phyloP scores from a whole-genome alignment of 2,113 vertebrate genomes.

The Pristiophorus japonicus region DNA sequence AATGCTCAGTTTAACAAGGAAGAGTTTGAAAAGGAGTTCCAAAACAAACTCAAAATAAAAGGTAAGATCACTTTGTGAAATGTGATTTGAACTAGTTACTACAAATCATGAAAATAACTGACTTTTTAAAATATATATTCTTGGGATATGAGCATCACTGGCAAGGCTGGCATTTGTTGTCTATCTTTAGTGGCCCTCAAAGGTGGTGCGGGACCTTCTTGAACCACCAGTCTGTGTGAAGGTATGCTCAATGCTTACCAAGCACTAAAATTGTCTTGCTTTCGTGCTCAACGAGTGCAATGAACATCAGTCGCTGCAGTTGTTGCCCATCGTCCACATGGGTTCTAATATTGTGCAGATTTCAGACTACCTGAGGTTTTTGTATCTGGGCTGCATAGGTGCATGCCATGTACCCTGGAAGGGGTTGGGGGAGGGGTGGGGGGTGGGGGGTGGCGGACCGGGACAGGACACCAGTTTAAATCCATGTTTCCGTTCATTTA shows the following conservation, averaged over 20 bases:
- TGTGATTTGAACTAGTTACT: background rate
- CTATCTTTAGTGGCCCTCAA: background rate
- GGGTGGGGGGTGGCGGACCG: too few species aligned
- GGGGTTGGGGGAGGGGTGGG: too few species aligned
- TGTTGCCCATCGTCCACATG: background rate
- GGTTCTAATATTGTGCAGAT: background rate
- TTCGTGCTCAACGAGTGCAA: background rate
- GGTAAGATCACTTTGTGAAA: constrained; percentile 58
- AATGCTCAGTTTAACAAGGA: constrained; percentile 93
- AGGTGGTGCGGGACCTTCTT: background rate
- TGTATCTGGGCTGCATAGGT: background rate
- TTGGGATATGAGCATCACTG: background rate
- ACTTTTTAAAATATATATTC: background rate
- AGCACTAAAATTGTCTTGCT: background rate
- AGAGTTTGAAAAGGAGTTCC: constrained; percentile 75
- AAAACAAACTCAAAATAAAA: constrained; percentile 69
- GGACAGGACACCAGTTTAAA: background rate
- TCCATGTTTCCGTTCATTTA: background rate
- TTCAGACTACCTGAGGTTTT: background rate
- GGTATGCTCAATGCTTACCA: background rate
- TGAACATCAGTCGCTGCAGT: background rate
- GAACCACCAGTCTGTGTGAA: background rate
- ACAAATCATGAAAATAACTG: background rate
- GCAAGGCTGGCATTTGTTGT: background rate
- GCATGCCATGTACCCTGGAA: too few species aligned